Base-by-base conservation (phyloP, 2,113 vertebrate genomes). In the Eurystomus gularis region DNA sequence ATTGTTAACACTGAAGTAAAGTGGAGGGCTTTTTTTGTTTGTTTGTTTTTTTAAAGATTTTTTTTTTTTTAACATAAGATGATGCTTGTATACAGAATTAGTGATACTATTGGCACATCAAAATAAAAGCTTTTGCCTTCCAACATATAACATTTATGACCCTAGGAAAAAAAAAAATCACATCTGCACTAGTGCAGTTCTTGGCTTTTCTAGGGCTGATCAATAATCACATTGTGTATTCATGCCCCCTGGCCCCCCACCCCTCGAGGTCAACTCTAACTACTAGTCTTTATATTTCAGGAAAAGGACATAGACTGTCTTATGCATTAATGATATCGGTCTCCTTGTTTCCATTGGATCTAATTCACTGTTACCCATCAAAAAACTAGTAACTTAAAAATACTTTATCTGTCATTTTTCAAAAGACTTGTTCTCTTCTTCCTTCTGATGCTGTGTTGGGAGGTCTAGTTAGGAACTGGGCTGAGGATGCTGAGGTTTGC, bases 161-260 rank as follows among this genome's bases (percentile, higher is more conserved):
- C 24, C 6, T 68, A 65, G 87, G 80, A 72, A 93, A 88, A 37
- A 82, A 92, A 31, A 79, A 79, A 68, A 61, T 64, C 58, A 58
- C 82, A 57, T 88, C 91, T 90, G 75, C 54, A 55, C 52, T 69
- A 8, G 4, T 82, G 88, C 77, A 75, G 62, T 89, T 83, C 68
- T 92, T 93, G 88, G 55, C 66, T 82, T 94, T 95, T 82, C 82
- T 86, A 90, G 87, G 70, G 25, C 78, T 92, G 81, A 95, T 88
- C 92, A 91, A 76, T 96, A 93, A 97, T 95, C 69, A 61, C 46
- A 81, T 85, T 95, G 86, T 95, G 85, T 77, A 89, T 94, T 96
- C 82, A 94, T 93, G 88, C 86, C 48, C 6, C 2, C 31, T 42
- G 31, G 23, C 39, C 93, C 81, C 80, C 57, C 62, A 85, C 49